Evolutionary conservation across 2,797 vertebrate genomes (phyloP).

Genomic region (Phrynocephalus vlangalii): DNA sequence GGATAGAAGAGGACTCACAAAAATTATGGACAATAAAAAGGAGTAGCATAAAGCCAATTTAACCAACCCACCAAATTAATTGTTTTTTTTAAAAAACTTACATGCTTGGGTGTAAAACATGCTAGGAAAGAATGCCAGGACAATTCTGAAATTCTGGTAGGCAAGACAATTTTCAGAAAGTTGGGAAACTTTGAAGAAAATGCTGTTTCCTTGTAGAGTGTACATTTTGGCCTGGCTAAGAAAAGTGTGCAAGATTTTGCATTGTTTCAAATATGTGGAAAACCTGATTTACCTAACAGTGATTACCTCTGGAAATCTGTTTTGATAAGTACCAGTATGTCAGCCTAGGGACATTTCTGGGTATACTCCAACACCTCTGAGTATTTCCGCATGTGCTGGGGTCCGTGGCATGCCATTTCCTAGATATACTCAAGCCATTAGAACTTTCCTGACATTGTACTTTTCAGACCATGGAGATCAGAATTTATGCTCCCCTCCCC

Average conservation of each 20-base stretch:
- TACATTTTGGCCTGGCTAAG: background rate
- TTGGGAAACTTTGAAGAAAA: background rate
- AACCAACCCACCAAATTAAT: background rate
- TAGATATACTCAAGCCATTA: background rate
- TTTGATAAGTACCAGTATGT: background rate
- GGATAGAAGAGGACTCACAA: background rate
- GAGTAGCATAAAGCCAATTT: background rate
- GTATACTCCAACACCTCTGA: too few species aligned
- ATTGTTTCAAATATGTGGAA: conserved; percentile 1
- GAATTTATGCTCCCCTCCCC: background rate
- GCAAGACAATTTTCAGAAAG: background rate
- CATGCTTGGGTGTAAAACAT: background rate
- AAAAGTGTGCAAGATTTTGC: background rate
- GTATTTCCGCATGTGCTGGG: too few species aligned
- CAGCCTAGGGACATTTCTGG: too few species aligned
- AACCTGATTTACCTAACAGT: background rate
- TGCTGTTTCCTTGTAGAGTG: background rate
- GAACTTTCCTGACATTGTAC: background rate
- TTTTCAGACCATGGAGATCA: background rate
- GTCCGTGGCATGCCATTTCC: background rate
- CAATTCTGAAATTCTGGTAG: background rate
- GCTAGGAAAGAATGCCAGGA: background rate
- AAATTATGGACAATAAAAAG: background rate
- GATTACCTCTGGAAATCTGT: background rate
- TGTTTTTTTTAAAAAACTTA: too few species aligned